Evolutionary conservation across 2,888 invertebrate species (phyloP).

Genomic region (Mythimna ferrago): DNA sequence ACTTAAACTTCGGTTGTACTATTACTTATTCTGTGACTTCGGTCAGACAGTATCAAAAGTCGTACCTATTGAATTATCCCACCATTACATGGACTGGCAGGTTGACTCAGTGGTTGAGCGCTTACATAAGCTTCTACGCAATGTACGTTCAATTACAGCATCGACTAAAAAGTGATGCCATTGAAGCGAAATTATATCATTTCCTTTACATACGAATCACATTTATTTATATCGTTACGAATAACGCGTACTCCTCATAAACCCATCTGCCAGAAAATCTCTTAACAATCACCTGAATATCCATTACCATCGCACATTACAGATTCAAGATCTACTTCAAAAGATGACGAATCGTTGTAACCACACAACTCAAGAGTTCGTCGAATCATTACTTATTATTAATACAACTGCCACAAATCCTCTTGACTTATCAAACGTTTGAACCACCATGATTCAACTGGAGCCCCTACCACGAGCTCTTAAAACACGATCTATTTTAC

Average conservation of each 20-base stretch:
- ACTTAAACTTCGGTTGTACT: too few species aligned
- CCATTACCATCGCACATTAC: conserved; percentile 9
- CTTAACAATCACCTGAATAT: background rate
- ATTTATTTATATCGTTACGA: background rate
- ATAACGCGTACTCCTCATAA: background rate
- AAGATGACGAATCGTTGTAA: conserved; percentile 28
- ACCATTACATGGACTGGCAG: too few species aligned
- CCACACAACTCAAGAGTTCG: conserved; percentile 35
- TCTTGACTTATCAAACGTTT: conserved; percentile 46
- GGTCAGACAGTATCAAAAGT: too few species aligned
- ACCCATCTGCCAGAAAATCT: background rate
- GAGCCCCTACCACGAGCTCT: too few species aligned
- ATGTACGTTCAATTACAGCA: too few species aligned
- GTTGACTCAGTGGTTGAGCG: too few species aligned
- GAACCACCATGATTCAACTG: conserved; percentile 28
- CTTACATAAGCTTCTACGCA: too few species aligned
- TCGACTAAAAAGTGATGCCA: background rate
- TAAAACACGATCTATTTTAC: too few species aligned
- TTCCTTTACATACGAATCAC: background rate
- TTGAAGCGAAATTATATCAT: background rate
- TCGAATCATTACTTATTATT: conserved; percentile 37
- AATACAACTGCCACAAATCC: conserved; percentile 29
- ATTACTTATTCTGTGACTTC: too few species aligned
- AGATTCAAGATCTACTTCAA: conserved; percentile 34
- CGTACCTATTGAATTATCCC: too few species aligned